Percentiles rank a stretch among this genome's conserved stretches.
phyloP scores from a whole-genome alignment of 2,888 invertebrate species.

The Drosophila siamana region DNA sequence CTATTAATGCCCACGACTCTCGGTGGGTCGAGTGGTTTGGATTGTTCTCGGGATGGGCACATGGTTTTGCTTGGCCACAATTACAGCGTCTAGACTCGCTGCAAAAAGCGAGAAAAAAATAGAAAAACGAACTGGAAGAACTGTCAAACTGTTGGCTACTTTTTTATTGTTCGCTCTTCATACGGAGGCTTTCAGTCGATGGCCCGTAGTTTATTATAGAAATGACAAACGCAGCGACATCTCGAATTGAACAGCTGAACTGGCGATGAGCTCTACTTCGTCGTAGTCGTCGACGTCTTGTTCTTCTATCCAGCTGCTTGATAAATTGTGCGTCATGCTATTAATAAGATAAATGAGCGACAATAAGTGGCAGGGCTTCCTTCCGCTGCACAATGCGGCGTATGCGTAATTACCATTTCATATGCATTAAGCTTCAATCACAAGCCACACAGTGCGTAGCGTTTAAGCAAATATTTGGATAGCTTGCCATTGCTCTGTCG shows the following conservation, averaged over 20 bases:
- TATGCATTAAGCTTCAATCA: slow-evolving; percentile 79
- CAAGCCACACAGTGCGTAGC: slow-evolving; percentile 39
- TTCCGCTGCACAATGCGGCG: slow-evolving; percentile 74
- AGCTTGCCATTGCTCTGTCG: neutral
- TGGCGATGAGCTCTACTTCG: slow-evolving; percentile 16
- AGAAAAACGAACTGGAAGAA: slow-evolving; percentile 20
- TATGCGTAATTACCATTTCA: slow-evolving; percentile 81
- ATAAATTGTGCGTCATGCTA: slow-evolving; percentile 68
- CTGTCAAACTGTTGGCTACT: slow-evolving; percentile 62
- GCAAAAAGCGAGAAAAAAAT: neutral
- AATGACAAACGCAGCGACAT: slow-evolving; percentile 71
- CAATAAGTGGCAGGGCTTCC: slow-evolving; percentile 69
- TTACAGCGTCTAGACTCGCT: slow-evolving; percentile 68
- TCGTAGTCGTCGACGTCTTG: no score
- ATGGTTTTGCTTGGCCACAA: slow-evolving; percentile 62
- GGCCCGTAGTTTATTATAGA: slow-evolving; percentile 71
- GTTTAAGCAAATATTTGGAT: slow-evolving; percentile 58
- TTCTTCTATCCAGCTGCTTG: slow-evolving; percentile 58
- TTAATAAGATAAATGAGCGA: slow-evolving; percentile 78
- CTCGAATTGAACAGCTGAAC: slow-evolving; percentile 29
- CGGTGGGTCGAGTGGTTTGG: neutral
- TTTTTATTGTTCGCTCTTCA: slow-evolving; percentile 33
- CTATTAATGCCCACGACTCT: slow-evolving; percentile 60
- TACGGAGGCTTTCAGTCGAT: slow-evolving; percentile 42
- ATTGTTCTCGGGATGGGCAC: slow-evolving; percentile 27